Conservation (phyloP, 2,888 invertebrate species). For the Xylota sylvarum region DNA sequence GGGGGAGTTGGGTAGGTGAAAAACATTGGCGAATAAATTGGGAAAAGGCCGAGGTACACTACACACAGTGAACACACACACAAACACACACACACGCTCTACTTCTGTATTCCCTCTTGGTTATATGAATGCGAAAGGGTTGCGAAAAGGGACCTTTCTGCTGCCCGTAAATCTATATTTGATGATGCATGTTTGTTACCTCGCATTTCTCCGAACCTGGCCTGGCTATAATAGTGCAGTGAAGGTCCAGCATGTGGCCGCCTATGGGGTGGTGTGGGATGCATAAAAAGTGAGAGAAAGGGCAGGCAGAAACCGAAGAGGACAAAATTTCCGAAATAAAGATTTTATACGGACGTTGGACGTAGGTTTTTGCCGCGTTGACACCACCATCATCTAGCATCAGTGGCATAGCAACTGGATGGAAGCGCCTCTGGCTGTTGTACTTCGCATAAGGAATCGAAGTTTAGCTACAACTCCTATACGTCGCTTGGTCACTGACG, state of each 20-base stretch:
- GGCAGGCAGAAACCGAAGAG: constrained; percentile 51
- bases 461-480: constrained; percentile 64
- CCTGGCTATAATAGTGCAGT: constrained; percentile 59
- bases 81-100: not conserved
- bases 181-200: constrained; percentile 77
- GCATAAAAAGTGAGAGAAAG: not conserved
- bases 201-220: constrained; percentile 65
- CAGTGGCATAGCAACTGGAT: constrained; percentile 72
- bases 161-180: constrained; percentile 77
- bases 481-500: constrained; percentile 17
- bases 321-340: constrained; percentile 70
- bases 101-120: constrained; percentile 76
- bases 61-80: constrained; percentile 43
- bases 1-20: constrained; percentile 43
- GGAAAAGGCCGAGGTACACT: constrained; percentile 67
- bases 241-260: constrained; percentile 57
- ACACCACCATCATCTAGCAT: constrained; percentile 73
- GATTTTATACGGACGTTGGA: constrained; percentile 71
- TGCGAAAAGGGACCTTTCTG: constrained; percentile 75
- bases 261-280: not conserved
- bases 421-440: constrained; percentile 68
- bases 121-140: constrained; percentile 74
- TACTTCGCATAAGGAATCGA: constrained; percentile 71
- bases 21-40: constrained; percentile 76
- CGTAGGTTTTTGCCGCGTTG: constrained; percentile 75